A percentile compares a stretch with the other conserved stretches of the same genome.
Conservation (phyloP, 2,888 invertebrate species). For the Drymonia ruficornis region DNA sequence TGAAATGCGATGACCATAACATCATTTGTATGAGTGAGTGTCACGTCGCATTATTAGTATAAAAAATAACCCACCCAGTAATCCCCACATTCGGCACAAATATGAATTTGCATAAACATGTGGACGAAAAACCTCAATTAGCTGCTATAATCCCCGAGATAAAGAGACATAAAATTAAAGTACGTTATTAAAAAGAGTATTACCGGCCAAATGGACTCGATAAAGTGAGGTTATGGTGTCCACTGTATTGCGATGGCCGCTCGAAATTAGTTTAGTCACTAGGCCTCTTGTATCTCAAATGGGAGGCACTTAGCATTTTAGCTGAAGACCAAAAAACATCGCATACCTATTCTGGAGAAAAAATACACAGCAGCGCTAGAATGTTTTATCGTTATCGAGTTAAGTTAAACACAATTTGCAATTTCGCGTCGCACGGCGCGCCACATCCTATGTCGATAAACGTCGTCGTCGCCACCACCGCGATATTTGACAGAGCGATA, state of each 20-base stretch:
- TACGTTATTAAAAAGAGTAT: constrained; percentile 78
- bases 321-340: constrained; percentile 35
- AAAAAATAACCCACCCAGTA: constrained; percentile 25
- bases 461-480: constrained; percentile 39
- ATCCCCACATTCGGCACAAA: constrained; percentile 33
- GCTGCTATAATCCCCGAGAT: constrained; percentile 66
- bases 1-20: constrained; percentile 22
- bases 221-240: constrained; percentile 72
- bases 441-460: constrained; percentile 70
- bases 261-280: constrained; percentile 62
- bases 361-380: constrained; percentile 24
- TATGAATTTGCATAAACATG: constrained; percentile 48
- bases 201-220: constrained; percentile 74
- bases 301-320: constrained; percentile 40
- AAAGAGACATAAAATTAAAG: constrained; percentile 78
- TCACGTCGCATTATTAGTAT: constrained; percentile 6
- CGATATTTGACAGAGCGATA: constrained; percentile 32
- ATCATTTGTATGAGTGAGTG: constrained; percentile 7
- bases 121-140: constrained; percentile 67
- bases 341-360: constrained; percentile 19
- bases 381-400: constrained; percentile 62
- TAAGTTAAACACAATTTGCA: constrained; percentile 69
- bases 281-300: constrained; percentile 44
- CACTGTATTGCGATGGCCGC: constrained; percentile 66
- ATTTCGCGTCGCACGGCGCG: constrained; percentile 59